These are phyloP conservation scores for Neostethus bicornis DNA, from an alignment of 2,797 vertebrate genomes.

Conservation along the genomic window DNA sequence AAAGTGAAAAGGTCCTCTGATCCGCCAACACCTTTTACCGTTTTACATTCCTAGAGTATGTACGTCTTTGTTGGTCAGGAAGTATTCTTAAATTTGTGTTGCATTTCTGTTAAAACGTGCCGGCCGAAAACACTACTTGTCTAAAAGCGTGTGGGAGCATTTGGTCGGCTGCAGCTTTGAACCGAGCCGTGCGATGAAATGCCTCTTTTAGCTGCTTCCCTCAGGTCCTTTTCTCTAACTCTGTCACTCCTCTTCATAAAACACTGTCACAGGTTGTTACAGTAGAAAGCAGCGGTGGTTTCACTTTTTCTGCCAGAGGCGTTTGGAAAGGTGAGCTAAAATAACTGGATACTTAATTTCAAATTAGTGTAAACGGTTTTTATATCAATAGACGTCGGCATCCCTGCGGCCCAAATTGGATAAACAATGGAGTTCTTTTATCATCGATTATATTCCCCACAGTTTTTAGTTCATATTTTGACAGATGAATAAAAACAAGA, in stretches of 20 bases:
- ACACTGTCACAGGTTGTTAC: slow-evolving; percentile 15
- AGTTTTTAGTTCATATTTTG: too few species aligned
- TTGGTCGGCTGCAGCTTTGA: slow-evolving; percentile 39
- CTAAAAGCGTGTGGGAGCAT: slow-evolving; percentile 36
- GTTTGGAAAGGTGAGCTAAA: slow-evolving; percentile 1
- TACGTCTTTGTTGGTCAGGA: slow-evolving; percentile 10
- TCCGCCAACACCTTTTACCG: slow-evolving; percentile 1
- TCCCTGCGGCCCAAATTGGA: too few species aligned
- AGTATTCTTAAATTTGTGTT: slow-evolving; percentile 26
- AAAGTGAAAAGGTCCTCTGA: slow-evolving; percentile 16
- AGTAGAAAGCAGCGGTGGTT: slow-evolving; percentile 8
- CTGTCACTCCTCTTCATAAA: slow-evolving; percentile 9
- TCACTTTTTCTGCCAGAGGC: background rate
- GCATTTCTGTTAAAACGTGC: slow-evolving; percentile 19
- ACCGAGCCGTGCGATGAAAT: slow-evolving; percentile 23
- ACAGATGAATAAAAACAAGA: too few species aligned
- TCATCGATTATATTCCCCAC: too few species aligned
- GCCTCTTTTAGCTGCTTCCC: slow-evolving; percentile 37
- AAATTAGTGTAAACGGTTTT: background rate
- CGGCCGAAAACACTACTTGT: slow-evolving; percentile 18
- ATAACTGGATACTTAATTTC: background rate
- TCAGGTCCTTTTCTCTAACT: slow-evolving; percentile 28
- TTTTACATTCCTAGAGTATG: slow-evolving; percentile 8
- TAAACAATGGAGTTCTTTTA: too few species aligned
- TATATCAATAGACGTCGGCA: too few species aligned